Percentiles rank a stretch among this genome's conserved stretches.
phyloP scores from a whole-genome alignment of 92 coral and sea anemone genomes.

The Diadumene lineata region DNA sequence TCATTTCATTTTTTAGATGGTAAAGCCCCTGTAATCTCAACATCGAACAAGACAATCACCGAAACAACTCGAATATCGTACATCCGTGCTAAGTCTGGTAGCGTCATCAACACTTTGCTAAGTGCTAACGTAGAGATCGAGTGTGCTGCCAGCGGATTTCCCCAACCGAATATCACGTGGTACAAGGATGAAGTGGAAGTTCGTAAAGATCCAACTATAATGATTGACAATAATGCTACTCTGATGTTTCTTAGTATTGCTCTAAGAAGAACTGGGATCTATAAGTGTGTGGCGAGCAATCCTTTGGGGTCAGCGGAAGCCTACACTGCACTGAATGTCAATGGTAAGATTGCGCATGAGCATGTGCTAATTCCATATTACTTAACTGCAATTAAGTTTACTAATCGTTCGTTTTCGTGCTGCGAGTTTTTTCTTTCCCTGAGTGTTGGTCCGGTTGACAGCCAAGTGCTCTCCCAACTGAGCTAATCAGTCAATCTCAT shows the following conservation, averaged over 20 bases:
- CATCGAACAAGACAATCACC: conserved; percentile 9
- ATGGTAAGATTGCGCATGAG: conserved; percentile 45
- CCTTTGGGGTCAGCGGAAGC: conserved; percentile 72
- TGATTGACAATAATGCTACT: conserved; percentile 51
- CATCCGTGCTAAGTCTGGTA: conserved; percentile 48
- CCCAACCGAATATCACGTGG: conserved; percentile 66
- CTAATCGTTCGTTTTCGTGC: neutral
- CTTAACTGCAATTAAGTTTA: neutral
- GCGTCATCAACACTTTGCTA: conserved; percentile 52
- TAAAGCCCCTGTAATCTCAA: conserved; percentile 15
- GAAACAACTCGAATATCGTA: conserved; percentile 13
- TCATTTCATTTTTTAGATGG: conserved; percentile 13
- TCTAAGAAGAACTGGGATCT: conserved; percentile 69
- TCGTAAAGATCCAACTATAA: conserved; percentile 9
- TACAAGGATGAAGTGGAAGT: conserved; percentile 36
- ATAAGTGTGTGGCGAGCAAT: conserved; percentile 76
- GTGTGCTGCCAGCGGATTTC: conserved; percentile 71
- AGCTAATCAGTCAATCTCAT: too few species aligned
- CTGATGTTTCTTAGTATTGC: conserved; percentile 62
- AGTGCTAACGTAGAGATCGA: conserved; percentile 54
- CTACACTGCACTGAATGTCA: conserved; percentile 62
- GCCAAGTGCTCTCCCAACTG: too few species aligned
- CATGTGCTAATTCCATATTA: neutral
- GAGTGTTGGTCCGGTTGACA: too few species aligned
- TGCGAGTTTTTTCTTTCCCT: neutral